Conservation (phyloP, 1,140 invertebrate species). For the Dinothrombium tinctorium region DNA sequence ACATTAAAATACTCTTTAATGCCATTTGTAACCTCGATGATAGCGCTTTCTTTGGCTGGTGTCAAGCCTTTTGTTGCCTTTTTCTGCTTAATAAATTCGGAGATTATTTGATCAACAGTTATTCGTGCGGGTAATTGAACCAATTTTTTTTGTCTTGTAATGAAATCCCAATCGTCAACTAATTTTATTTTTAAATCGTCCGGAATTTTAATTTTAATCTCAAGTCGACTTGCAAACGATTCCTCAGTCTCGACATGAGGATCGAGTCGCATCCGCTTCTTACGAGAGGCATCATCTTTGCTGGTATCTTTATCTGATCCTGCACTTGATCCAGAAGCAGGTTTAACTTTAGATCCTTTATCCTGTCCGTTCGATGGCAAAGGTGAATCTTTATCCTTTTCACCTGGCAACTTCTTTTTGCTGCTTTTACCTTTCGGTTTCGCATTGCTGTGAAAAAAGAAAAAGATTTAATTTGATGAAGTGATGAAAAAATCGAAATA, state of each 20-base stretch:
- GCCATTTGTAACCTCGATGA: conserved; percentile 42
- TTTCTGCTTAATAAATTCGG: conserved; percentile 67
- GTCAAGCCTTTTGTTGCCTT: conserved; percentile 45
- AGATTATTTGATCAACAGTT: conserved; percentile 61
- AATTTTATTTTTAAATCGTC: conserved; percentile 77
- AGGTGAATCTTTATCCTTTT: not conserved
- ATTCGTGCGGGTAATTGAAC: conserved; percentile 56
- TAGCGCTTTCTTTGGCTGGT: conserved; percentile 38
- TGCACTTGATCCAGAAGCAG: not conserved
- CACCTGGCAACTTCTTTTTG: not conserved
- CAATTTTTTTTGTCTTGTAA: conserved; percentile 64
- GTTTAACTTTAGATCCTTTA: not conserved
- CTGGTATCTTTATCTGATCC: not conserved
- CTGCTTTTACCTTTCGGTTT: conserved; percentile 4
- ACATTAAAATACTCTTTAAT: conserved; percentile 77
- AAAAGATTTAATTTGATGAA: not conserved
- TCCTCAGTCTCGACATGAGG: conserved; percentile 13
- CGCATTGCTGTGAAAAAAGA: conserved; percentile 3
- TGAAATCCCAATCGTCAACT: conserved; percentile 84
- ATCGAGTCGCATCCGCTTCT: conserved; percentile 1
- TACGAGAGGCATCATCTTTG: not conserved
- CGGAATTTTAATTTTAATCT: conserved; percentile 66
- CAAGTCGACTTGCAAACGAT: conserved; percentile 13
- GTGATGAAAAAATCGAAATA: not conserved
- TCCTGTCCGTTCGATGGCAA: too few species aligned